phyloP scores from a whole-genome alignment of 2,888 invertebrate genomes.

The Eurytoma californica region DNA sequence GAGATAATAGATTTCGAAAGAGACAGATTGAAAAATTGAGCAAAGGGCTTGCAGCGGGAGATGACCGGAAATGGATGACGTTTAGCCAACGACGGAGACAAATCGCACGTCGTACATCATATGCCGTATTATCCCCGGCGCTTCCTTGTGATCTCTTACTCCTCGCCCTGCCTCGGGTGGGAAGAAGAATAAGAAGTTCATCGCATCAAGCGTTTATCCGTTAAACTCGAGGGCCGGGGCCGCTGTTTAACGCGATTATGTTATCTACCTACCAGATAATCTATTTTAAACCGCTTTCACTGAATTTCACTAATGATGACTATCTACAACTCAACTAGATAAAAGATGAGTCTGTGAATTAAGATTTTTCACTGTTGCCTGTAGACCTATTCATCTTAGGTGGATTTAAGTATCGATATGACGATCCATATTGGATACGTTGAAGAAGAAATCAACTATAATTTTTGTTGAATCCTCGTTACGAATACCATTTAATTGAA shows the following conservation, averaged over 20 bases:
- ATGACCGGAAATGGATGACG: constrained; percentile 58
- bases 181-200: constrained; percentile 7
- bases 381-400: too few relatives aligned
- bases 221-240: constrained; percentile 13
- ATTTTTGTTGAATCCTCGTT: too few relatives aligned
- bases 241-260: not conserved
- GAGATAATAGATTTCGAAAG: constrained; percentile 57
- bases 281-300: too few relatives aligned
- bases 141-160: constrained; percentile 21
- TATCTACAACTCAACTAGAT: not conserved
- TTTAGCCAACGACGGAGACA: constrained; percentile 59
- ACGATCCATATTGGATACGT: too few relatives aligned
- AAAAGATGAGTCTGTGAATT: too few relatives aligned
- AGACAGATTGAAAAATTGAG: constrained; percentile 56
- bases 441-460: too few relatives aligned
- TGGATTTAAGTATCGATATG: too few relatives aligned
- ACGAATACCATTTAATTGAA: too few relatives aligned
- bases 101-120: constrained; percentile 57
- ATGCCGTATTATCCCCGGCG: constrained; percentile 33
- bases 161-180: not conserved
- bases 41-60: constrained; percentile 51
- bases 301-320: constrained; percentile 6
- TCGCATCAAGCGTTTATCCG: constrained; percentile 20
- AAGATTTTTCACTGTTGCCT: too few relatives aligned
- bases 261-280: too few relatives aligned